phyloP scores from a whole-genome alignment of 2,888 invertebrate species.

The Ormyrus pomaceus region DNA sequence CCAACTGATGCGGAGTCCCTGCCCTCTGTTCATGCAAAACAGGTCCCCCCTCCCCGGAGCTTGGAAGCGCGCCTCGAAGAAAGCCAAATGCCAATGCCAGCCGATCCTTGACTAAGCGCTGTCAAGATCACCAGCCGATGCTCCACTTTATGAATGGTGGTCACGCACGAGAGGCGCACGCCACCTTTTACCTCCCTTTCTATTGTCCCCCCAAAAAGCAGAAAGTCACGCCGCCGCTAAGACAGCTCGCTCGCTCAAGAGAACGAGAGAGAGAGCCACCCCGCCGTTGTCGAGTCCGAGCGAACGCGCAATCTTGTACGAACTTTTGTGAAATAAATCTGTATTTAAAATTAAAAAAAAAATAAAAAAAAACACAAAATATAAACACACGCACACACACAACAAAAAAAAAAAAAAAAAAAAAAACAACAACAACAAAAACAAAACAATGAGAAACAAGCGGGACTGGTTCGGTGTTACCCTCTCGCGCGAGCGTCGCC shows the following conservation, averaged over 20 bases:
- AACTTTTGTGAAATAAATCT: constrained; percentile 38
- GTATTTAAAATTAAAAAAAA: constrained; percentile 38
- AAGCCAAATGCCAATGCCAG: constrained; percentile 12
- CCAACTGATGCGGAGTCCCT: constrained; percentile 65
- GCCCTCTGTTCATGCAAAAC: constrained; percentile 21
- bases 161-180: no score
- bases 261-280: constrained; percentile 11
- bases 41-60: neutral
- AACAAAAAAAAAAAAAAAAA: constrained; percentile 51
- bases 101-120: neutral
- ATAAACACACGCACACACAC: no score
- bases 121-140: neutral
- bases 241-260: neutral
- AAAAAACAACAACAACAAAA: constrained; percentile 58
- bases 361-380: constrained; percentile 29
- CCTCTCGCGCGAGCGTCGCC: neutral
- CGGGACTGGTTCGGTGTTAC: neutral
- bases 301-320: constrained; percentile 28
- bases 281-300: constrained; percentile 2
- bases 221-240: neutral
- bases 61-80: neutral
- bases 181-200: neutral
- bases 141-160: no score
- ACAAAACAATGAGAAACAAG: constrained; percentile 53
- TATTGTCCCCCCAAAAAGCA: neutral